Evolutionary conservation across 1,140 invertebrate genomes (phyloP).

Genomic region (Chrysomallon squamiferum): DNA sequence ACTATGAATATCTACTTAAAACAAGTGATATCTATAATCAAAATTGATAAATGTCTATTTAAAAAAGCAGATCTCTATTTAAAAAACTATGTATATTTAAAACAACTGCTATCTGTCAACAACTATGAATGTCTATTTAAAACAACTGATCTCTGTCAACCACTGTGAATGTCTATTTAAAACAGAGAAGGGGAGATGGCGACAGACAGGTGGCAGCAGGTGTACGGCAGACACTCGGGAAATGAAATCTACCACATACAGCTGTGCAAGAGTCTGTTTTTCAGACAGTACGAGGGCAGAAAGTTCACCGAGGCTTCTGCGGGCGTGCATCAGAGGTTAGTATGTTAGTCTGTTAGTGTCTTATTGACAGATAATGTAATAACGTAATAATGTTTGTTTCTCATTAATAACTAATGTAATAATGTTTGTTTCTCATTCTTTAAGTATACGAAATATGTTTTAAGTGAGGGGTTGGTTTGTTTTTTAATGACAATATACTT

Average conservation of each 20-base stretch:
- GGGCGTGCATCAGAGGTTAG: conserved; percentile 95
- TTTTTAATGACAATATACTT: too few species aligned
- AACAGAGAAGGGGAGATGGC: conserved; percentile 93
- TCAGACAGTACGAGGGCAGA: conserved; percentile 96
- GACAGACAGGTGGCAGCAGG: conserved; percentile 93
- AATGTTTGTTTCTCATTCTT: neutral
- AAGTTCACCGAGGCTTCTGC: conserved; percentile 98
- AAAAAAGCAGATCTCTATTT: too few species aligned
- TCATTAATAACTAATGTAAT: neutral
- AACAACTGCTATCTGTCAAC: too few species aligned
- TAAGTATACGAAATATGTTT: neutral
- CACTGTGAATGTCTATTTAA: conserved; percentile 7
- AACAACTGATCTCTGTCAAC: too few species aligned
- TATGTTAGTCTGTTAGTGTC: neutral
- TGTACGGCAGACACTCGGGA: conserved; percentile 96
- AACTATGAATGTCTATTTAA: too few species aligned
- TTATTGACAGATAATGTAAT: neutral
- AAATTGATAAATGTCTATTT: too few species aligned
- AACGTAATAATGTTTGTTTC: neutral
- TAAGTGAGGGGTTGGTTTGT: too few species aligned
- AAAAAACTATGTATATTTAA: too few species aligned
- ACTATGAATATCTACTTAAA: too few species aligned
- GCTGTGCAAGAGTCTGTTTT: conserved; percentile 92
- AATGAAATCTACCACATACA: conserved; percentile 99
- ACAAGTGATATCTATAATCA: too few species aligned